These are phyloP conservation scores for Nerophis ophidion DNA, from an alignment of 2,113 vertebrate species.

Conservation along the genomic window DNA sequence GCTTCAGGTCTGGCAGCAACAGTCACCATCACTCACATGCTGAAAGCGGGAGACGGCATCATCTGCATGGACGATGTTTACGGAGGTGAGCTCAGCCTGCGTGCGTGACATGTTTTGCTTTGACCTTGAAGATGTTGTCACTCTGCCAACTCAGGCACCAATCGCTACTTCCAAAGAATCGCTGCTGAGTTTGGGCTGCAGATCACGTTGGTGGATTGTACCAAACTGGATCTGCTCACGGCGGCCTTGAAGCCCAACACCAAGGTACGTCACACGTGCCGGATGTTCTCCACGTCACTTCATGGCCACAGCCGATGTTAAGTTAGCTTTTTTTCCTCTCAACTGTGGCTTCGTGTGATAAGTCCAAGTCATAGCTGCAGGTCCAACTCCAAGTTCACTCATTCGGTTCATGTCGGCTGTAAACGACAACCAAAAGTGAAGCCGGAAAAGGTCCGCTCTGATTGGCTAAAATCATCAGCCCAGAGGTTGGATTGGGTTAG, in stretches of 20 bases:
- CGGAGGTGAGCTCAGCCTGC: slow-evolving; percentile 71
- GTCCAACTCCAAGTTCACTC: no score
- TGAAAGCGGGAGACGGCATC: slow-evolving; percentile 82
- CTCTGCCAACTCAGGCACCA: slow-evolving; percentile 73
- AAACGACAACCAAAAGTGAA: no score
- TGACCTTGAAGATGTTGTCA: neutral
- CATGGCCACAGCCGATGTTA: no score
- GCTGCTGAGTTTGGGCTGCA: slow-evolving; percentile 74
- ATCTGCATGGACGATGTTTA: slow-evolving; percentile 91
- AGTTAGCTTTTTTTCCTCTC: no score
- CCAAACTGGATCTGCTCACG: slow-evolving; percentile 72
- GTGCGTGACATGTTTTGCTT: neutral
- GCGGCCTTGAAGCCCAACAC: slow-evolving; percentile 83
- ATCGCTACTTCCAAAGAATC: slow-evolving; percentile 80
- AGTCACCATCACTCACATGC: slow-evolving; percentile 80
- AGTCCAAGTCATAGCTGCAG: no score
- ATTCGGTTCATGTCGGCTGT: no score
- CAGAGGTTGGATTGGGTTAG: no score
- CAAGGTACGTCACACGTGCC: slow-evolving; percentile 72
- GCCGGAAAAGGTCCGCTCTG: no score
- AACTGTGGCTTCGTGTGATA: no score
- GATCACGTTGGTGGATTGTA: slow-evolving; percentile 79
- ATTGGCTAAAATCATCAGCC: no score
- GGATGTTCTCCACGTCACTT: no score
- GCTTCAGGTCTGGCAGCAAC: slow-evolving; percentile 86